phyloP scores from a whole-genome alignment of 2,888 invertebrate species.

The Hirtodrosophila histrioides region DNA sequence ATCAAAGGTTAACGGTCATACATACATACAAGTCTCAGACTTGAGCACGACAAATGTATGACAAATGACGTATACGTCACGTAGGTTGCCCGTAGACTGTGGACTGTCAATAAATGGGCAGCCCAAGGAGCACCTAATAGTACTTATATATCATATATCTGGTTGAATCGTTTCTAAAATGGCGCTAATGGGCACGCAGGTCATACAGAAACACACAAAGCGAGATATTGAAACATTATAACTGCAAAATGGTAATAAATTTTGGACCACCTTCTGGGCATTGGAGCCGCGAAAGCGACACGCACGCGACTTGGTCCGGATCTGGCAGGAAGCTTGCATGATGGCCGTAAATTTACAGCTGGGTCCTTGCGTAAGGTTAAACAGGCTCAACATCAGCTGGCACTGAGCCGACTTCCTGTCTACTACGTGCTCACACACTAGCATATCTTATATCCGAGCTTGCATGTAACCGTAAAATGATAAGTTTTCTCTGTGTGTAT shows the following conservation, averaged over 20 bases:
- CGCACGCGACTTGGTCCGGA: slow-evolving; percentile 31
- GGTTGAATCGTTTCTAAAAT: slow-evolving; percentile 67
- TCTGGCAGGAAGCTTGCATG: slow-evolving; percentile 70
- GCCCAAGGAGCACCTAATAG: slow-evolving; percentile 42
- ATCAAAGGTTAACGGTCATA: slow-evolving; percentile 35
- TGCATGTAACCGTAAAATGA: slow-evolving; percentile 47
- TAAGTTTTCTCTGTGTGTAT: slow-evolving; percentile 53
- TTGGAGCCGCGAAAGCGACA: slow-evolving; percentile 37
- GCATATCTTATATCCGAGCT: slow-evolving; percentile 18
- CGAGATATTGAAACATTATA: slow-evolving; percentile 79
- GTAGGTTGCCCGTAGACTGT: slow-evolving; percentile 31
- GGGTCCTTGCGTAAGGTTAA: slow-evolving; percentile 75
- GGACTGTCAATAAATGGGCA: slow-evolving; percentile 42
- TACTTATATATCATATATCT: slow-evolving; percentile 45
- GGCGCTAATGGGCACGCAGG: slow-evolving; percentile 73
- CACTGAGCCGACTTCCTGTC: slow-evolving; percentile 66
- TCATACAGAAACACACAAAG: slow-evolving; percentile 22
- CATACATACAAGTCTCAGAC: slow-evolving; percentile 1
- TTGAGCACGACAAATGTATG: slow-evolving; percentile 29
- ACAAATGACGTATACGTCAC: slow-evolving; percentile 57
- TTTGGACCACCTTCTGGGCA: slow-evolving; percentile 52
- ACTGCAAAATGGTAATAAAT: slow-evolving; percentile 80
- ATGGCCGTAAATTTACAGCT: slow-evolving; percentile 69
- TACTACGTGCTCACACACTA: slow-evolving; percentile 37
- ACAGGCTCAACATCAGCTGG: slow-evolving; percentile 68